A percentile compares a stretch with the other conserved stretches of the same genome.
These are phyloP conservation scores for Sparus aurata DNA, from an alignment of 2,797 vertebrate genomes.

Conservation along the genomic window DNA sequence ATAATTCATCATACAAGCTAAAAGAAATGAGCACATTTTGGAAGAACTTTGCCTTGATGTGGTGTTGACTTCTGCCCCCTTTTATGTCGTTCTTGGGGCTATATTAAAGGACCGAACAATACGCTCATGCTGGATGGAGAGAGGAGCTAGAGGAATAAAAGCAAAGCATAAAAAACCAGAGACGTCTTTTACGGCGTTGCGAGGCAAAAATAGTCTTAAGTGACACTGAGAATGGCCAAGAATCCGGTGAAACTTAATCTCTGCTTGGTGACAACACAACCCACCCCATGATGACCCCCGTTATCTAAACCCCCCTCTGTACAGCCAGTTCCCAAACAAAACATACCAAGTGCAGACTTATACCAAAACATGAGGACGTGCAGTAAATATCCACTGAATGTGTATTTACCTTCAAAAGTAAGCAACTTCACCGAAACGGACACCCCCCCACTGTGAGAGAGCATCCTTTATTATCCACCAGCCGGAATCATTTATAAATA, in stretches of 20 bases:
- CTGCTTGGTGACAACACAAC: slow-evolving; percentile 38
- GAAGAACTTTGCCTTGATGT: slow-evolving; percentile 57
- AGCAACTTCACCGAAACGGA: slow-evolving; percentile 63
- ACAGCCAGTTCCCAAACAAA: slow-evolving; percentile 77
- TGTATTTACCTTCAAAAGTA: slow-evolving; percentile 78
- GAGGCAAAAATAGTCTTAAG: slow-evolving; percentile 22
- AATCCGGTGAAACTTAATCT: slow-evolving; percentile 13
- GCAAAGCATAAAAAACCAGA: slow-evolving; percentile 41
- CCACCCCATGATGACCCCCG: slow-evolving; percentile 38
- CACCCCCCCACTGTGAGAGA: slow-evolving; percentile 62
- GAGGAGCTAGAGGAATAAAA: slow-evolving; percentile 30
- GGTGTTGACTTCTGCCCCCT: slow-evolving; percentile 51
- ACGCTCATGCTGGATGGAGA: slow-evolving; percentile 37
- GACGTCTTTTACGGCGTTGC: slow-evolving; percentile 25
- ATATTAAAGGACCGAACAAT: slow-evolving; percentile 50
- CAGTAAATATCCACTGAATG: slow-evolving; percentile 74
- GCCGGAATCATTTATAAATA: slow-evolving; percentile 81
- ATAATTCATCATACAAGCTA: slow-evolving; percentile 47
- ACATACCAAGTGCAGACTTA: slow-evolving; percentile 38
- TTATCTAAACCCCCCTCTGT: slow-evolving; percentile 37
- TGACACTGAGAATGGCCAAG: slow-evolving; percentile 18
- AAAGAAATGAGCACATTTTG: slow-evolving; percentile 47
- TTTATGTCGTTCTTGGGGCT: slow-evolving; percentile 58
- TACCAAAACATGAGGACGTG: slow-evolving; percentile 66
- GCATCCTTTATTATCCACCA: slow-evolving; percentile 76